Evolutionary conservation across 2,113 vertebrate species (phyloP).

Genomic region (Scartelaos histophorus): DNA sequence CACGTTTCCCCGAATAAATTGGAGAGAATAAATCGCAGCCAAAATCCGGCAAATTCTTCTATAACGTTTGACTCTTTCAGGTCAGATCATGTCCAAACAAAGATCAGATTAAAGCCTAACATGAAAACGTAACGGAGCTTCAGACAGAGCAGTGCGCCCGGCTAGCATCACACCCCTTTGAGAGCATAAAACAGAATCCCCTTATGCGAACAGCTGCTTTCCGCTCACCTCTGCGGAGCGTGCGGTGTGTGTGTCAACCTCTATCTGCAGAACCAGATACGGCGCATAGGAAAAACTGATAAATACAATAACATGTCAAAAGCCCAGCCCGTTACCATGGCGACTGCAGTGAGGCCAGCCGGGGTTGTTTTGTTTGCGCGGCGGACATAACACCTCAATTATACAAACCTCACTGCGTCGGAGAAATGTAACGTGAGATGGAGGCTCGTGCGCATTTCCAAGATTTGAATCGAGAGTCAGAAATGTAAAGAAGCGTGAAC

Average conservation of each 20-base stretch:
- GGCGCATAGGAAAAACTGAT: neutral
- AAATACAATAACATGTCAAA: slow-evolving; percentile 6
- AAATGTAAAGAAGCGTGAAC: neutral
- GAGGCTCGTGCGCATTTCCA: neutral
- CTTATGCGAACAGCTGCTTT: neutral
- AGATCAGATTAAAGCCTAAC: too few species aligned
- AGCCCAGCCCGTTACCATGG: slow-evolving; percentile 5
- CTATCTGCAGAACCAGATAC: neutral
- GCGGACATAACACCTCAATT: neutral
- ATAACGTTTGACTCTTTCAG: too few species aligned
- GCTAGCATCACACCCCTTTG: too few species aligned
- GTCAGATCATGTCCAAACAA: too few species aligned
- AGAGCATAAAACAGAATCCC: too few species aligned
- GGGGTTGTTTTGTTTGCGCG: neutral
- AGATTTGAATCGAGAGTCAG: neutral
- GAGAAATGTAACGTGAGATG: neutral
- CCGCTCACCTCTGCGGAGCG: neutral
- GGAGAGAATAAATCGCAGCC: too few species aligned
- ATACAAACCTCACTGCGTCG: neutral
- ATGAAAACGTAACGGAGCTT: too few species aligned
- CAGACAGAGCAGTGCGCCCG: too few species aligned
- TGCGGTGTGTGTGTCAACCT: neutral
- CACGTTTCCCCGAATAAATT: too few species aligned
- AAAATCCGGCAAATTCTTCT: too few species aligned
- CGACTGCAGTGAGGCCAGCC: neutral